These are phyloP conservation scores for Ornithorhynchus anatinus DNA, from an alignment of 2,113 vertebrate genomes.

Conservation along the genomic window DNA sequence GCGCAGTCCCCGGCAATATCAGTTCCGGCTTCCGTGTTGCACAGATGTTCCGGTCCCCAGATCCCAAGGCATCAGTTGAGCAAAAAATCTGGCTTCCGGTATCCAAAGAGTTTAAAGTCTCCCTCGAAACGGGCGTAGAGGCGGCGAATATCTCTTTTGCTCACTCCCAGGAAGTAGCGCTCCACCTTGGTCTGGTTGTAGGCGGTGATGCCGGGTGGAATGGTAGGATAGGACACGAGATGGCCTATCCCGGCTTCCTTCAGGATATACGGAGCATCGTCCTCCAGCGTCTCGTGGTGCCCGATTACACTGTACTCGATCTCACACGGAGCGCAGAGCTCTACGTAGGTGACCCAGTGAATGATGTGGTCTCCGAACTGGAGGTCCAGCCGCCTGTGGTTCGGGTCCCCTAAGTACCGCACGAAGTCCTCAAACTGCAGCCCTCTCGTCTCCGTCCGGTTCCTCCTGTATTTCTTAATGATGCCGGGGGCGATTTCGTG, in stretches of 20 bases:
- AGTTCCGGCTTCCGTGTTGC: slow-evolving; percentile 22
- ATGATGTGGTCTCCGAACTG: slow-evolving; percentile 95
- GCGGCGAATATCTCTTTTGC: slow-evolving; percentile 86
- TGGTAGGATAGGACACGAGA: slow-evolving; percentile 89
- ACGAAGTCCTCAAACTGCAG: slow-evolving; percentile 97
- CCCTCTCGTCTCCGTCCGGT: slow-evolving; percentile 79
- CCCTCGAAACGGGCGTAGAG: slow-evolving; percentile 88
- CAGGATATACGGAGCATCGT: slow-evolving; percentile 88
- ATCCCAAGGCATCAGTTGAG: slow-evolving; percentile 71
- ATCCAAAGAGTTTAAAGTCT: slow-evolving; percentile 94
- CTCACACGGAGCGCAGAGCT: slow-evolving; percentile 94
- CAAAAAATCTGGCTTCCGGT: slow-evolving; percentile 88
- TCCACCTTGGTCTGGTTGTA: slow-evolving; percentile 96
- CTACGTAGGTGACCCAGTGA: slow-evolving; percentile 92
- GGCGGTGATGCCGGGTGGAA: slow-evolving; percentile 90
- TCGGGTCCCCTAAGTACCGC: slow-evolving; percentile 91
- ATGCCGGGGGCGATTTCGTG: slow-evolving; percentile 94
- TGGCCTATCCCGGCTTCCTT: slow-evolving; percentile 84
- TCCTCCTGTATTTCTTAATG: slow-evolving; percentile 89
- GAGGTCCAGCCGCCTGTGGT: slow-evolving; percentile 83
- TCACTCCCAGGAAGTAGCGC: slow-evolving; percentile 87
- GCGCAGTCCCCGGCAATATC: not conserved
- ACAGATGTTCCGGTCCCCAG: slow-evolving; percentile 23
- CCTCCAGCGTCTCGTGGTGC: slow-evolving; percentile 94
- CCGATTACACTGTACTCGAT: slow-evolving; percentile 88